Percentiles rank a stretch among this genome's conserved stretches.
These are phyloP conservation scores for Leptinotarsa haldemani DNA, from an alignment of 2,888 invertebrate species.

Conservation along the genomic window DNA sequence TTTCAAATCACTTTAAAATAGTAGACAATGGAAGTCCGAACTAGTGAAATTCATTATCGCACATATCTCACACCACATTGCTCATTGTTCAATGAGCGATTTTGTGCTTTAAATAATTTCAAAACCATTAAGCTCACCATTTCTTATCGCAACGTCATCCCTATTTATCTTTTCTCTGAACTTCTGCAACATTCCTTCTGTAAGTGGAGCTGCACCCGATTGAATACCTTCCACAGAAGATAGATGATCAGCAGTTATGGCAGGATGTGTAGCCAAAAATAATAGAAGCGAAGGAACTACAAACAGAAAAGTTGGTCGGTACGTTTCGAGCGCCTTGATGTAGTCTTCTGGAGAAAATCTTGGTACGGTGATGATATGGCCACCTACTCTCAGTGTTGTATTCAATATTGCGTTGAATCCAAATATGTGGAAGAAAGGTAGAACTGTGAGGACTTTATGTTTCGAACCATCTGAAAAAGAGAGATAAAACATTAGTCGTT, in stretches of 20 bases:
- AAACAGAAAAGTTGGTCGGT: slow-evolving; percentile 73
- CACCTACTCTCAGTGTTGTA: slow-evolving; percentile 71
- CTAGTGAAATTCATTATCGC: too few species aligned
- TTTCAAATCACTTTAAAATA: too few species aligned
- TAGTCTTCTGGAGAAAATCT: slow-evolving; percentile 82
- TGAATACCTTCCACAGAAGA: slow-evolving; percentile 73
- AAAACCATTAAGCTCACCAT: slow-evolving; percentile 56
- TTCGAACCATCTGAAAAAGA: slow-evolving; percentile 64
- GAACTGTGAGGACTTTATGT: slow-evolving; percentile 72
- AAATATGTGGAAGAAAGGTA: slow-evolving; percentile 85
- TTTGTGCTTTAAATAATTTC: neutral
- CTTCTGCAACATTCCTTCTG: slow-evolving; percentile 73
- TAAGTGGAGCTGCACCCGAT: slow-evolving; percentile 81
- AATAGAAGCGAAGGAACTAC: slow-evolving; percentile 83
- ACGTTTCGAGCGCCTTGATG: slow-evolving; percentile 72
- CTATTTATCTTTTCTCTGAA: slow-evolving; percentile 69
- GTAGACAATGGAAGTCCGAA: too few species aligned
- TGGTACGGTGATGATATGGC: slow-evolving; percentile 76
- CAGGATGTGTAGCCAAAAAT: slow-evolving; percentile 79
- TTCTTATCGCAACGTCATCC: slow-evolving; percentile 60
- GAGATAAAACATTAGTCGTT: neutral
- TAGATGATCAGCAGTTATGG: slow-evolving; percentile 75
- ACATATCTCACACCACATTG: too few species aligned
- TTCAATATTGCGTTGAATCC: slow-evolving; percentile 79
- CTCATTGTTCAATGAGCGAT: too few species aligned